Percentiles rank a stretch among this genome's conserved stretches.
Evolutionary conservation across 2,888 invertebrate genomes (phyloP).

Genomic region (Caenorhabditis imperialis): DNA sequence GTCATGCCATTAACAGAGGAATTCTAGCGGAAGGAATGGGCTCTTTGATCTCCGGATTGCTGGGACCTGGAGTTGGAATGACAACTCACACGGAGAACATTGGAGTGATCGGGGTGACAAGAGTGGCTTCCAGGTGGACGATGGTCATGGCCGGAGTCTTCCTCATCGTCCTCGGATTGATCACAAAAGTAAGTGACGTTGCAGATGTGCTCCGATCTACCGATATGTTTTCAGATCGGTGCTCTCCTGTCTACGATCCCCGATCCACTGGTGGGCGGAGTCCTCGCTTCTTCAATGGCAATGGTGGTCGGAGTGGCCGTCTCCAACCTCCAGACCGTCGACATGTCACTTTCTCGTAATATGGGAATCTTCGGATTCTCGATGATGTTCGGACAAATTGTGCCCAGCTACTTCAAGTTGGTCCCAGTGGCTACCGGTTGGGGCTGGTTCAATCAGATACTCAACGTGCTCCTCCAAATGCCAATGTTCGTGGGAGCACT

Average conservation of each 20-base stretch:
- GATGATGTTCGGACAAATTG: constrained; percentile 86
- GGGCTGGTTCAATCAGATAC: constrained; percentile 58
- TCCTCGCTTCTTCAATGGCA: constrained; percentile 78
- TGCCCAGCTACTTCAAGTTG: constrained; percentile 71
- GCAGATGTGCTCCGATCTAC: background rate
- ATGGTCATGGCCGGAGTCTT: constrained; percentile 79
- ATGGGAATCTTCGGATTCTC: constrained; percentile 91
- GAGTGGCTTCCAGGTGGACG: constrained; percentile 81
- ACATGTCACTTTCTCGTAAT: constrained; percentile 88
- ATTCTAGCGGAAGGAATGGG: constrained; percentile 85
- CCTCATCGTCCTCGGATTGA: constrained; percentile 79
- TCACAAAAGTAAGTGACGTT: constrained; percentile 78
- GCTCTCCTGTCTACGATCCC: constrained; percentile 80
- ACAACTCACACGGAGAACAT: constrained; percentile 93
- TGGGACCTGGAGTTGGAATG: constrained; percentile 90
- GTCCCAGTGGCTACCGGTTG: constrained; percentile 55
- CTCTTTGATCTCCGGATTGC: constrained; percentile 88
- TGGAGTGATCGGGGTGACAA: constrained; percentile 90
- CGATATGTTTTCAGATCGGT: constrained; percentile 73
- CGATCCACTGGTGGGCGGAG: constrained; percentile 80
- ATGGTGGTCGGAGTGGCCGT: constrained; percentile 79
- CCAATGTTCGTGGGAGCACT: constrained; percentile 78
- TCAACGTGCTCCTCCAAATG: constrained; percentile 72
- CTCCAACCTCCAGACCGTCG: constrained; percentile 83
- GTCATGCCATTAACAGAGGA: constrained; percentile 90